Base-by-base conservation (phyloP, 2,888 invertebrate species). In the Machimus rusticus region DNA sequence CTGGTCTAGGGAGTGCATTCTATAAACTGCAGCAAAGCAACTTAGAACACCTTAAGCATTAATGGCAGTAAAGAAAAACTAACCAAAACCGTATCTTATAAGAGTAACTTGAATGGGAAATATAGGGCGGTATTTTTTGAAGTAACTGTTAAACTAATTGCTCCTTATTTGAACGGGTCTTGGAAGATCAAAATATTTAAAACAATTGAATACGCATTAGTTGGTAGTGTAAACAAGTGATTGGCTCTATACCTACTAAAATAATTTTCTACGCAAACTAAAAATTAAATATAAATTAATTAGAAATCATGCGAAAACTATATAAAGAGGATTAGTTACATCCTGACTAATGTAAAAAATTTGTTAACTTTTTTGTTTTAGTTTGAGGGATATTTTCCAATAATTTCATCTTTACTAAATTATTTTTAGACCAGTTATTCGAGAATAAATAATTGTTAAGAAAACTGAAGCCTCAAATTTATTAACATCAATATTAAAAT, bases 1-100 rank as follows among this genome's bases (percentile, higher is more conserved):
- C 94, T 76, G 93, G 94, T 43, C 91, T 94, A 76, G 94, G 94
- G 74, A 92, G 90, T 89, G 91, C 92, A 5, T 92, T 91, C 76
- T 91, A 91, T 88, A 90, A 92, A 89, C 90, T 92, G 89, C 92
- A 92, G 89, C 23, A 74, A 16, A 85, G 90, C 91, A 87, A 91
- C 90, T 89, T 90, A 90, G 46, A 89, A 90, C 88, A 90, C 89
- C 23, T 78, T 87, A 74, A 82, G 43, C 28, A 87, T 88, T 43
- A 89, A 89, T 28, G 37, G 5, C 39, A 79, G 88, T 88, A 82
- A 89, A 88, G 88, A 88, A 82, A 89, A 88, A 89, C 89, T 89
- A 77, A n/a, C 39, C 43, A 66, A 66, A 28, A 23, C 2, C 23
- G 14, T 23, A 66, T 66, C 14, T 28, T 19, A 28, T 66, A 66